phyloP scores from a whole-genome alignment of 1,140 invertebrate genomes.

The Diorhabda carinulata region DNA sequence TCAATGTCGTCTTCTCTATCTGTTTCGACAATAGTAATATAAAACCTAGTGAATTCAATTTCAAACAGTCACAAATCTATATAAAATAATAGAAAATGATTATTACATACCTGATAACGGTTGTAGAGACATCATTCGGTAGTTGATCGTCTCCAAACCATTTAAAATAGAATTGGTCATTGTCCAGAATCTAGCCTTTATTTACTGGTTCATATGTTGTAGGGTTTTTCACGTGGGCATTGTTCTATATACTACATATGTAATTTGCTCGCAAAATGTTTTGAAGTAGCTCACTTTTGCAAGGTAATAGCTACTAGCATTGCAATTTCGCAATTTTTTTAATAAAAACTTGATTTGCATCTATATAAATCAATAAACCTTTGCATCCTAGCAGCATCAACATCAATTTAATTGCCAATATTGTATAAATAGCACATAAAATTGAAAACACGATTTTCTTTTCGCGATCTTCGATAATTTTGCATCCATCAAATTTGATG shows the following conservation, averaged over 20 bases:
- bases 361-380: conserved; percentile 26
- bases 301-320: conserved; percentile 37
- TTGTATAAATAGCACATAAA: conserved; percentile 15
- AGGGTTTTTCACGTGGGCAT: neutral
- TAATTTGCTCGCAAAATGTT: conserved; percentile 33
- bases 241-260: conserved; percentile 10
- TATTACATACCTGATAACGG: no score
- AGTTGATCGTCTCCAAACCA: conserved; percentile 19
- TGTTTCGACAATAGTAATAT: no score
- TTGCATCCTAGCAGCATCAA: conserved; percentile 19
- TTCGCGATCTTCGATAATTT: no score
- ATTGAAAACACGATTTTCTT: conserved; percentile 11
- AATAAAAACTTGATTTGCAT: conserved; percentile 32
- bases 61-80: no score
- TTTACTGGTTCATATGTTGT: conserved; percentile 9
- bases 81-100: no score
- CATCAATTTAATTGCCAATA: conserved; percentile 20
- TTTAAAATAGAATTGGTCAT: conserved; percentile 11
- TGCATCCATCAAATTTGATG: no score
- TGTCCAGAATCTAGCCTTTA: conserved; percentile 9
- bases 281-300: conserved; percentile 38
- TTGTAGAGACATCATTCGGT: no score
- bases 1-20: no score
- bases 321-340: conserved; percentile 32
- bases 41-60: no score